Evolutionary conservation across 2,797 vertebrate genomes (phyloP).

Genomic region (Scyliorhinus canicula): DNA sequence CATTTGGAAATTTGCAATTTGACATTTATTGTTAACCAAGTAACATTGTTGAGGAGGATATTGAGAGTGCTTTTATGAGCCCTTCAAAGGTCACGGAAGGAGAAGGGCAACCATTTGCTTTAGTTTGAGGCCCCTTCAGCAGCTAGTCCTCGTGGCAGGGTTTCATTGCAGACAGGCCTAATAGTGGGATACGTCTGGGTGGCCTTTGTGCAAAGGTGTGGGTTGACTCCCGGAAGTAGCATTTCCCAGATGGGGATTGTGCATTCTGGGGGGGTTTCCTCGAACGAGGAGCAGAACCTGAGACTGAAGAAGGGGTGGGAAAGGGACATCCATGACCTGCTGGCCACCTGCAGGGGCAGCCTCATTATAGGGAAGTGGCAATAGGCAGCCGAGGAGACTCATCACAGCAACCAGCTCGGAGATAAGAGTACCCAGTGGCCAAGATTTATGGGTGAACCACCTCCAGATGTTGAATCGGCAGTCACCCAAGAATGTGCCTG

Average conservation of each 20-base stretch:
- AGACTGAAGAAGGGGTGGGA: neutral
- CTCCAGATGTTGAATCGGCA: neutral
- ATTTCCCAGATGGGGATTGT: neutral
- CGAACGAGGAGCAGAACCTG: too few relatives aligned
- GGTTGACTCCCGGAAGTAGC: neutral
- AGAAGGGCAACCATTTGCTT: neutral
- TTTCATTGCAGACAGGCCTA: neutral
- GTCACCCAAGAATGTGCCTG: neutral
- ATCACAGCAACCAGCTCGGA: neutral
- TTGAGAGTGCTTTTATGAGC: neutral
- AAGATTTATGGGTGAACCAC: neutral
- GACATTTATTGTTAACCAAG: neutral
- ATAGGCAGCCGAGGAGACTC: neutral
- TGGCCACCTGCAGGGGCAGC: neutral
- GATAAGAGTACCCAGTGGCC: neutral
- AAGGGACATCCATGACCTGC: neutral
- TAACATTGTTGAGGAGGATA: neutral
- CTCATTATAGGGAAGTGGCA: neutral
- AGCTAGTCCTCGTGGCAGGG: neutral
- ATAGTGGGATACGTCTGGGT: neutral
- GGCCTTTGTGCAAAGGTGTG: neutral
- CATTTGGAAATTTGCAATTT: neutral
- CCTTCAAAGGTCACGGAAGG: neutral
- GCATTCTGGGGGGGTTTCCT: neutral
- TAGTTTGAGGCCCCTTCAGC: neutral